Conservation (phyloP, 1,140 invertebrate species). For the Thaumatotibia leucotreta region DNA sequence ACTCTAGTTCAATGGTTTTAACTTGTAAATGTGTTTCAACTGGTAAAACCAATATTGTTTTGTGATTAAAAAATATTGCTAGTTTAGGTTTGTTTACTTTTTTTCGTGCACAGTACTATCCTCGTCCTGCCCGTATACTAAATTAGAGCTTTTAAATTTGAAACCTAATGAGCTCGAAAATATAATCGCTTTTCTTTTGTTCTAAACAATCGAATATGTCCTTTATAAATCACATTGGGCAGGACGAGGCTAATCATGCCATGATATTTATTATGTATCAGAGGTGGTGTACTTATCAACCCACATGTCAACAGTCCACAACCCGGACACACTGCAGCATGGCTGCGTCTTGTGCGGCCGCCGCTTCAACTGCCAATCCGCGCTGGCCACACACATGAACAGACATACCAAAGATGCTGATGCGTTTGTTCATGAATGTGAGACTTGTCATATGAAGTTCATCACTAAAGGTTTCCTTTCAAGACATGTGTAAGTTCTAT, state of each 20-base stretch:
- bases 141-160: no score
- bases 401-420: conserved; percentile 45
- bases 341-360: conserved; percentile 46
- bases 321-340: conserved; percentile 33
- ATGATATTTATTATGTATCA: conserved; percentile 21
- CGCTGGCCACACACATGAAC: conserved; percentile 34
- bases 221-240: no score
- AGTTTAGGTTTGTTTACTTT: no score
- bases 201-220: conserved; percentile 1
- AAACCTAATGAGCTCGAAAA: no score
- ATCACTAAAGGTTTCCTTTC: neutral
- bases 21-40: no score
- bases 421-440: neutral
- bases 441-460: neutral
- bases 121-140: no score
- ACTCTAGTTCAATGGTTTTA: no score
- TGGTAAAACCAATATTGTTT: no score
- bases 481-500: neutral
- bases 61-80: no score
- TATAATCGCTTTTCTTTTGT: conserved; percentile 35
- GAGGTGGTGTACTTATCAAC: conserved; percentile 31
- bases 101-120: no score
- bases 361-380: conserved; percentile 41
- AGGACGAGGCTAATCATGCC: no score
- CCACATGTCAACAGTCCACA: conserved; percentile 39